A percentile compares a stretch with the other conserved stretches of the same genome.
Conservation (phyloP, 2,888 invertebrate species). For the Lysandra coridon region DNA sequence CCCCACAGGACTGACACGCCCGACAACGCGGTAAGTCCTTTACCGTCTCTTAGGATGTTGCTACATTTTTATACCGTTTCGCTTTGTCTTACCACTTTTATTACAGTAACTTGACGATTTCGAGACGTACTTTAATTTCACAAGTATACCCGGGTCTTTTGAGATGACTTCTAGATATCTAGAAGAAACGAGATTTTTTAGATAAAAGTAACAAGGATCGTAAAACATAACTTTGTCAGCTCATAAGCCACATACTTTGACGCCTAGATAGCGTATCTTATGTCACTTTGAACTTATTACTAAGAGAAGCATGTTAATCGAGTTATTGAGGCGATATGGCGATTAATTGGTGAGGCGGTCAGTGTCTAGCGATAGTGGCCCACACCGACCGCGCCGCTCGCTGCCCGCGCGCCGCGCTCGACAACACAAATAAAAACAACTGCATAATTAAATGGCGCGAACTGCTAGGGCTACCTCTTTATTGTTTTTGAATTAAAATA, state of each 20-base stretch:
- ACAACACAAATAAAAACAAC: slow-evolving; percentile 56
- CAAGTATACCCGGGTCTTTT: not conserved
- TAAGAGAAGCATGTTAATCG: slow-evolving; percentile 37
- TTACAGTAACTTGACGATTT: slow-evolving; percentile 37
- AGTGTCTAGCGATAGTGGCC: slow-evolving; percentile 39
- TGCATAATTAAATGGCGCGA: slow-evolving; percentile 65
- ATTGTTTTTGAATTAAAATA: not conserved
- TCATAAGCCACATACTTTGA: slow-evolving; percentile 15
- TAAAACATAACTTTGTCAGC: slow-evolving; percentile 44
- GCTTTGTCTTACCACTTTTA: slow-evolving; percentile 35
- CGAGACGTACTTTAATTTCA: slow-evolving; percentile 7
- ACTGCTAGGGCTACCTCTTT: slow-evolving; percentile 14
- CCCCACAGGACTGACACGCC: slow-evolving; percentile 47
- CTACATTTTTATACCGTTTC: slow-evolving; percentile 35
- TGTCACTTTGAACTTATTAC: slow-evolving; percentile 34
- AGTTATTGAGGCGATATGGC: slow-evolving; percentile 43
- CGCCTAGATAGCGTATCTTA: slow-evolving; percentile 25
- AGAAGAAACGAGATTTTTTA: not conserved
- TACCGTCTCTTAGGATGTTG: slow-evolving; percentile 36
- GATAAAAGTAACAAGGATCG: not conserved
- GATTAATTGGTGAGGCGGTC: slow-evolving; percentile 52
- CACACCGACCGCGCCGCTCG: slow-evolving; percentile 34
- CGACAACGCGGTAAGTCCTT: slow-evolving; percentile 51
- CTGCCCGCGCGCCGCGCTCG: slow-evolving; percentile 30
- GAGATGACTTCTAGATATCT: not conserved